phyloP scores from a whole-genome alignment of 1,140 invertebrate genomes.

The Drosophila kepulauana region DNA sequence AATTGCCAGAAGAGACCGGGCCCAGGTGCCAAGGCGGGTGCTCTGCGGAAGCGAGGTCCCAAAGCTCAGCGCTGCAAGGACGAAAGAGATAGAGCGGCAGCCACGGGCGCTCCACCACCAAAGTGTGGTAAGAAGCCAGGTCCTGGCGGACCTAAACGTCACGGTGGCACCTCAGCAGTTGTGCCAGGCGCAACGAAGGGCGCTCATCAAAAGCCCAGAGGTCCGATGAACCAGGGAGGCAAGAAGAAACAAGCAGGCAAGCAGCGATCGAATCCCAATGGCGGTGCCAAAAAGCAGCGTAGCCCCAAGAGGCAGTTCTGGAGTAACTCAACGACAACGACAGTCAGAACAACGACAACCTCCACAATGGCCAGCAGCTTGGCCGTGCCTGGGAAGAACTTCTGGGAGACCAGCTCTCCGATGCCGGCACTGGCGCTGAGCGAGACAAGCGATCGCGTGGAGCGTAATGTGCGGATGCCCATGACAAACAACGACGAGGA shows the following conservation, averaged over 20 bases:
- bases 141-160: conserved; percentile 16
- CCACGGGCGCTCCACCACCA: conserved; percentile 49
- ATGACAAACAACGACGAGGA: conserved; percentile 47
- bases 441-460: conserved; percentile 78
- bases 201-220: conserved; percentile 28
- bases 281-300: conserved; percentile 42
- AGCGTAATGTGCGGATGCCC: conserved; percentile 64
- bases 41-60: conserved; percentile 61
- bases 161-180: not conserved
- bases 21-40: conserved; percentile 31
- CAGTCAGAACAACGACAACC: conserved; percentile 27
- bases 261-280: conserved; percentile 34
- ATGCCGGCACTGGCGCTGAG: conserved; percentile 64
- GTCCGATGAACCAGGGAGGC: conserved; percentile 12
- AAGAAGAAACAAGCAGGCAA: conserved; percentile 53
- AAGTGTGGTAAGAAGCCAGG: conserved; percentile 63
- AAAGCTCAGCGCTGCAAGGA: conserved; percentile 65
- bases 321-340: conserved; percentile 7
- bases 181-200: conserved; percentile 33
- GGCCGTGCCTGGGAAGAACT: conserved; percentile 46
- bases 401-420: conserved; percentile 69
- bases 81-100: conserved; percentile 48
- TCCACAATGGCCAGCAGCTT: conserved; percentile 65
- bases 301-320: conserved; percentile 36
- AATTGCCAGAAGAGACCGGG: conserved; percentile 65